Conservation (phyloP, 2,797 vertebrate genomes). For the Halcyon leucocephala region DNA sequence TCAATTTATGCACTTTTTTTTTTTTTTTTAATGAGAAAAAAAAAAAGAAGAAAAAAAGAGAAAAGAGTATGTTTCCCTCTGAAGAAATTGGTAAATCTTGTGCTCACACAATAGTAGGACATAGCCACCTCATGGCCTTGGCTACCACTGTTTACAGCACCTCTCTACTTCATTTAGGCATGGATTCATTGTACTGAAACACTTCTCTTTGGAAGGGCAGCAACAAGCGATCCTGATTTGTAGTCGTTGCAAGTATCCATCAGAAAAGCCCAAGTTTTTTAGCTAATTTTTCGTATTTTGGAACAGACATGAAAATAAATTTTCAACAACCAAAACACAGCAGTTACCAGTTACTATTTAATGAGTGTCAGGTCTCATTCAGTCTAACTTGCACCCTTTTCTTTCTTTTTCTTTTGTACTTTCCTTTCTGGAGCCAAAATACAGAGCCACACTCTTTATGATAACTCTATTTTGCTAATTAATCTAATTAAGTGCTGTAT, state of each 20-base stretch:
- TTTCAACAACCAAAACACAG: background rate
- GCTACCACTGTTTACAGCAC: background rate
- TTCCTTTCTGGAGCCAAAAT: background rate
- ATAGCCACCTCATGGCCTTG: background rate
- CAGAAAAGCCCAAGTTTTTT: background rate
- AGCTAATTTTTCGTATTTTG: background rate
- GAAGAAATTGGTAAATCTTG: background rate
- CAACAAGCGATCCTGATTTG: background rate
- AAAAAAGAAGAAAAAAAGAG: background rate
- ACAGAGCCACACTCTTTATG: slow-evolving; percentile 16
- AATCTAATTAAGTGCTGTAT: slow-evolving; percentile 62
- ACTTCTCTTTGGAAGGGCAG: background rate
- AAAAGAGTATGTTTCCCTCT: background rate
- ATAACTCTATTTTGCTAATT: slow-evolving; percentile 62
- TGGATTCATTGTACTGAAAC: background rate
- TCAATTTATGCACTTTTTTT: background rate
- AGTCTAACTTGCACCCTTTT: background rate
- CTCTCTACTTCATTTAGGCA: background rate
- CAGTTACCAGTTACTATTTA: background rate
- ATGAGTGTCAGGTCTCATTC: background rate
- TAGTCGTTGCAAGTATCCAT: background rate
- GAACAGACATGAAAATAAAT: background rate
- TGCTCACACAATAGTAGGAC: background rate
- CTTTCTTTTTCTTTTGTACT: background rate
- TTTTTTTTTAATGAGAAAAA: background rate